Evolutionary conservation across 2,113 vertebrate species (phyloP), one percentile per base, ranked within the genome.

Genomic region (Chlorocebus sabaeus): DNA sequence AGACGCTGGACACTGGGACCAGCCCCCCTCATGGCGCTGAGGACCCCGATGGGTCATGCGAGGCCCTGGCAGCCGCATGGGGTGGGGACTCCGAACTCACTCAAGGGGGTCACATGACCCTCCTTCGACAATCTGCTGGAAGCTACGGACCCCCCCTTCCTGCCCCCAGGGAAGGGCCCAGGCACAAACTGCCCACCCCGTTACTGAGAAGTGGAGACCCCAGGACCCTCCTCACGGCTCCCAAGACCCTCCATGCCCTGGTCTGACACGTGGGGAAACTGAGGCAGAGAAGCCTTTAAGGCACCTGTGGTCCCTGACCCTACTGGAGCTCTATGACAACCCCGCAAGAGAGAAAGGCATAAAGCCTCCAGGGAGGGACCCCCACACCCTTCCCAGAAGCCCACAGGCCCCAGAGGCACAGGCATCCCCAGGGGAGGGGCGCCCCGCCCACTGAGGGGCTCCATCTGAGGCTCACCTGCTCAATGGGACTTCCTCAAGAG

Each of bases 341-440:
- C 23, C 40, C 0, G 0, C 32, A 23, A 20, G 14, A 11, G 27
- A 16, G 50, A 59, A 3, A 0, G 16, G 27, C 4, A 2, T 5
- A 30, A 48, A 43, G 3, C n/a, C 3, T 14, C 18, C 67, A 2
- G 0, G 7, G 40, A 3, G 45, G 25, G 70, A 5, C 43, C 10
- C 57, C 30, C 25, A 8, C 1, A 1, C 20, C 0, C 18, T 35
- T n/a, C 55, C n/a, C 27, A 59, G 75, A 61, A 30, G 25, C 25
- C 25, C 2, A 2, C 13, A 9, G 48, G 5, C 78, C 10, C 50
- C 75, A 32, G 27, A 48, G 27, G 45, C 43, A 32, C 1, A 43
- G 67, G 3, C 23, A 30, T 20, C 43, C 17, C 64, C 67, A 75
- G 76, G 38, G 25, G 50, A 50, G 50, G 30, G 64, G 27, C 3